Evolutionary conservation across 2,888 invertebrate genomes (phyloP).

Genomic region (Stomorhina lunata): DNA sequence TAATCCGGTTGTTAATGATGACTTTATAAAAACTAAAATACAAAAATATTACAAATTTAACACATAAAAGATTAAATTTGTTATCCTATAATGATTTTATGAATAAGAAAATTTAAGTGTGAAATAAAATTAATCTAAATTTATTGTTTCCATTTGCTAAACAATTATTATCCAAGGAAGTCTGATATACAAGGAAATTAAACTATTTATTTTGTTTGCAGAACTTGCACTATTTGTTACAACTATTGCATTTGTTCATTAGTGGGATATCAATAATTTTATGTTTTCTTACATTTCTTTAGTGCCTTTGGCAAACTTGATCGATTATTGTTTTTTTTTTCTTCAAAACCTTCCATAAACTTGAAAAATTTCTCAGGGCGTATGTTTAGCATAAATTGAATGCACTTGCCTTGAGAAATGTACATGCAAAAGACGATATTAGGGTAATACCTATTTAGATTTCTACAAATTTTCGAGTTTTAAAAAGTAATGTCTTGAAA

Average conservation of each 20-base stretch:
- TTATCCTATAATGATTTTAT: no score
- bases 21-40: background rate
- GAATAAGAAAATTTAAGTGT: no score
- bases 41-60: no score
- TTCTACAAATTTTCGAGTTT: background rate
- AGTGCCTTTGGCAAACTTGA: background rate
- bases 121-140: background rate
- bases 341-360: background rate
- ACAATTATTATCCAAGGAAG: background rate
- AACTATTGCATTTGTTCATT: no score
- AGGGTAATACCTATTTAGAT: background rate
- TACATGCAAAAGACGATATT: background rate
- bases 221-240: no score
- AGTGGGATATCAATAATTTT: no score
- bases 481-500: no score
- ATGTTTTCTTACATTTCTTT: no score
- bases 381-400: background rate
- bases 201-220: no score
- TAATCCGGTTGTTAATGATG: constrained; percentile 28
- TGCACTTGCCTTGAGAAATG: background rate
- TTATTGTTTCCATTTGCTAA: background rate
- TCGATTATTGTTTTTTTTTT: background rate
- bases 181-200: no score
- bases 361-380: background rate
- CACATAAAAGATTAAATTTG: no score